These are phyloP conservation scores for Erpornis zantholeuca DNA, from an alignment of 2,113 vertebrate genomes.

Conservation along the genomic window DNA sequence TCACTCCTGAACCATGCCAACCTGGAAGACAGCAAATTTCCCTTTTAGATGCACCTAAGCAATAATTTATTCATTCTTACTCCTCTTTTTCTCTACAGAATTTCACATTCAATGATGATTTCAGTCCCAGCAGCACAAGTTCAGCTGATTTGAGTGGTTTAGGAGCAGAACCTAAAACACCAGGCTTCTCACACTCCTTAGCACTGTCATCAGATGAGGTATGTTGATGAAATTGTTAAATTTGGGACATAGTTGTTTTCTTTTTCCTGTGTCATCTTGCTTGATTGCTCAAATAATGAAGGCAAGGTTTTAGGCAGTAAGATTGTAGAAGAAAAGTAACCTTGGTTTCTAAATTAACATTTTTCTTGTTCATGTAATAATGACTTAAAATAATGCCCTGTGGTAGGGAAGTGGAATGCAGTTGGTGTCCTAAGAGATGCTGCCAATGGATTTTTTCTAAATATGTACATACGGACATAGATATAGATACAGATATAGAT, in stretches of 20 bases:
- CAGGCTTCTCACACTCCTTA: constrained; percentile 78
- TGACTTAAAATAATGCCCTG: not conserved
- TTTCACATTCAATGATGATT: constrained; percentile 82
- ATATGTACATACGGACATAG: not conserved
- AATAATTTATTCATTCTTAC: not conserved
- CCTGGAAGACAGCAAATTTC: not conserved
- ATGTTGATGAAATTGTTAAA: not conserved
- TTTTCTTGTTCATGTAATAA: not conserved
- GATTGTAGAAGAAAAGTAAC: not conserved
- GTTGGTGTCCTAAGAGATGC: not conserved
- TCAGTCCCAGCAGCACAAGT: constrained; percentile 91
- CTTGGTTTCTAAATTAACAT: not conserved
- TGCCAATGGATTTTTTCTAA: not conserved
- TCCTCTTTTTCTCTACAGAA: constrained; percentile 74
- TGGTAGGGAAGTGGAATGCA: not conserved
- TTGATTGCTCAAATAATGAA: not conserved
- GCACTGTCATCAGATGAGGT: constrained; percentile 93
- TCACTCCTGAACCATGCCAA: not conserved
- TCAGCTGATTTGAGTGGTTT: constrained; percentile 88
- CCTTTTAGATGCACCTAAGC: not conserved
- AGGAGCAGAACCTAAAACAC: constrained; percentile 79
- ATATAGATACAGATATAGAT: not conserved
- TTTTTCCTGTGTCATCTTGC: not conserved
- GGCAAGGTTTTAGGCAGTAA: not conserved
- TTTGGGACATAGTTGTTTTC: not conserved